Conservation (phyloP, 1,140 invertebrate species). For the Pseudomyrmex sp. region DNA sequence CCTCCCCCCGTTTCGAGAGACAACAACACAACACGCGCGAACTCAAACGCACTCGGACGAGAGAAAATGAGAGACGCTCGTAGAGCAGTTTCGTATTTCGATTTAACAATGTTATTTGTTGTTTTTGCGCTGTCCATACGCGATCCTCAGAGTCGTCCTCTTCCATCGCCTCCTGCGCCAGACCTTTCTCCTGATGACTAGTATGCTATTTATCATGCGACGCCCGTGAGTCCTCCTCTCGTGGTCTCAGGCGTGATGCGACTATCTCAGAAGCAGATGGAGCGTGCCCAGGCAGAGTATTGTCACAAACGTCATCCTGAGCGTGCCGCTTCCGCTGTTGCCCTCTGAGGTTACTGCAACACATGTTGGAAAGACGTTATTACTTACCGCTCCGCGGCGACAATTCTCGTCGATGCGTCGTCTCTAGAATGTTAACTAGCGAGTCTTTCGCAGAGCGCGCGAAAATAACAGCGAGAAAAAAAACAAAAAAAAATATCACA, state of each 20-base stretch:
- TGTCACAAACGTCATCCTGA: constrained; percentile 61
- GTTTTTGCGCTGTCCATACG: constrained; percentile 36
- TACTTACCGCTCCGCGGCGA: constrained; percentile 7
- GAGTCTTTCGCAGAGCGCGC: not conserved
- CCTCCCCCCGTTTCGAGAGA: not conserved
- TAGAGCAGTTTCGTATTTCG: not conserved
- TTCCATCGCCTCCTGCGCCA: constrained; percentile 39
- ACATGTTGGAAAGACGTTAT: constrained; percentile 59
- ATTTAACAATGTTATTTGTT: constrained; percentile 41
- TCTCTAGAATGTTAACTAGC: constrained; percentile 2
- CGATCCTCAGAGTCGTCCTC: constrained; percentile 31
- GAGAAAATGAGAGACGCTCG: constrained; percentile 1
- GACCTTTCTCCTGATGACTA: constrained; percentile 69
- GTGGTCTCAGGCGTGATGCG: constrained; percentile 67
- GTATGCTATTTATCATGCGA: constrained; percentile 69
- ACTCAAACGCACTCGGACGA: not conserved
- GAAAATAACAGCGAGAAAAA: not conserved
- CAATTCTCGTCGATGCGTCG: not conserved
- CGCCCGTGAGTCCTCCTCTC: constrained; percentile 64
- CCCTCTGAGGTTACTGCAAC: constrained; percentile 79
- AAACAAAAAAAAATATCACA: not conserved
- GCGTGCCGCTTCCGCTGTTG: constrained; percentile 66
- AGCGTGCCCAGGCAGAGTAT: constrained; percentile 69
- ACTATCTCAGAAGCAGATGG: constrained; percentile 78
- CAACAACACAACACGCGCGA: not conserved